Percentiles rank a stretch among this genome's conserved stretches.
Conservation (phyloP, 1,140 invertebrate species). For the Drosophila saltans region DNA sequence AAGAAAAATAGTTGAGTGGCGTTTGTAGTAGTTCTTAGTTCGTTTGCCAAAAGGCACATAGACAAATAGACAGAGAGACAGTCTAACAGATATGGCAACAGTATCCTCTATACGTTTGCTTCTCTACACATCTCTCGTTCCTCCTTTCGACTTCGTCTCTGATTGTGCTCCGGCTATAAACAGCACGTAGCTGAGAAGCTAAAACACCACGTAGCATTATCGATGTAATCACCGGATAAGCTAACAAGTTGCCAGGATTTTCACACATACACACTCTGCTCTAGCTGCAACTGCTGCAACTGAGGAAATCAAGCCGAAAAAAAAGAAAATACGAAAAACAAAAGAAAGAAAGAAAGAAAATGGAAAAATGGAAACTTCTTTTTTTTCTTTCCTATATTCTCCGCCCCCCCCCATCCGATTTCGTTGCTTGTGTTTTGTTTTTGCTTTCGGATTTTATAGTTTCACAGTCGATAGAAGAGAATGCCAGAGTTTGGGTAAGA, state of each 20-base stretch:
- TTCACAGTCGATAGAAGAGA: conserved; percentile 26
- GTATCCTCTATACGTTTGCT: conserved; percentile 47
- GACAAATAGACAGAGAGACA: conserved; percentile 25
- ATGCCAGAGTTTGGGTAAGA: not conserved
- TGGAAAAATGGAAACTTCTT: conserved; percentile 49
- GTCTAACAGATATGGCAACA: conserved; percentile 59
- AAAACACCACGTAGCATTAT: conserved; percentile 83
- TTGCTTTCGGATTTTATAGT: conserved; percentile 56
- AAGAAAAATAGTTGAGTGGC: conserved; percentile 64
- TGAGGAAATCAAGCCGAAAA: conserved; percentile 39
- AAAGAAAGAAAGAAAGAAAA: conserved; percentile 11
- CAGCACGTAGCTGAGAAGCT: conserved; percentile 75
- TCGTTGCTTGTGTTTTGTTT: conserved; percentile 15
- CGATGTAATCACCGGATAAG: conserved; percentile 83
- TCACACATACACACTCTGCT: conserved; percentile 67
- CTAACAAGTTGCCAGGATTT: conserved; percentile 83
- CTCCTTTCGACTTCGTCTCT: conserved; percentile 17
- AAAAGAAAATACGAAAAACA: conserved; percentile 11
- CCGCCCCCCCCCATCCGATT: not conserved
- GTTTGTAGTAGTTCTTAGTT: conserved; percentile 41
- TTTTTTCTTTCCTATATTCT: not conserved
- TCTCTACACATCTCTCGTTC: not conserved
- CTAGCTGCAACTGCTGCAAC: conserved; percentile 44
- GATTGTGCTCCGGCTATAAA: conserved; percentile 38
- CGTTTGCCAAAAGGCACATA: conserved; percentile 52